Evolutionary conservation across 92 coral and sea anemone species (phyloP), one percentile per base, ranked within the genome.

Genomic region (Umimayanthus kanabou): DNA sequence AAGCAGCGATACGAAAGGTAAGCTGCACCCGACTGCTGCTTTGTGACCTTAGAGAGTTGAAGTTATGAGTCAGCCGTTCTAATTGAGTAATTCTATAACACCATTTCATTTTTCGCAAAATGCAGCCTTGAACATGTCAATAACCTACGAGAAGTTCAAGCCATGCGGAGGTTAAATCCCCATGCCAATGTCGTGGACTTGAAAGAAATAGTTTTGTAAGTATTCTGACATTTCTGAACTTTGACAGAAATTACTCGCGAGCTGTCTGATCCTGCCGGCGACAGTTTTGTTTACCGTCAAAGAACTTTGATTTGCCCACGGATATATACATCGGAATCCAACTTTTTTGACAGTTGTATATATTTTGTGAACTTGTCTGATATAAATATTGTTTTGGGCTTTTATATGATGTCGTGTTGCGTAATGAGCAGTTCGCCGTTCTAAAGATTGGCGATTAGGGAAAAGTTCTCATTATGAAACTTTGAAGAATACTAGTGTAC

Each of bases 1-100:
- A 97, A 97, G 73, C 99, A 95, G 33, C 94, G 95, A 50, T 97
- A 97, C 66, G 99, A 97, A 61, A 97, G 97, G 99, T 97, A 71
- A 43, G 85, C 33, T 29, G 64, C 39, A 42, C 30, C 15, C 50
- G 49, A 74, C 70, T 11, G n/a, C 45, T 53, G 61, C 18, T 15
- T 4, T 22, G 2, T 57, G 65, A 33, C 65, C 2, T 57, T 15
- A 23, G 22, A 25, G 4, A 16, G 4, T 61, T 53, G 58, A 53
- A 9, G 14, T 11, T 13, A 14, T 11, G 26, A 61, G 69, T 61
- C 69, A 20, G 8, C 43, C 26, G 87, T 39, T 83, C 78, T 33
- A 33, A 33, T 33, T n/a, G n/a, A n/a, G n/a, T n/a, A n/a, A n/a
- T n/a, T 33, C 0, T 33, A 9, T 15, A 33, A 75, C 49, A 33